Evolutionary conservation across 2,888 invertebrate genomes (phyloP).

Genomic region (Anthrax anthrax): DNA sequence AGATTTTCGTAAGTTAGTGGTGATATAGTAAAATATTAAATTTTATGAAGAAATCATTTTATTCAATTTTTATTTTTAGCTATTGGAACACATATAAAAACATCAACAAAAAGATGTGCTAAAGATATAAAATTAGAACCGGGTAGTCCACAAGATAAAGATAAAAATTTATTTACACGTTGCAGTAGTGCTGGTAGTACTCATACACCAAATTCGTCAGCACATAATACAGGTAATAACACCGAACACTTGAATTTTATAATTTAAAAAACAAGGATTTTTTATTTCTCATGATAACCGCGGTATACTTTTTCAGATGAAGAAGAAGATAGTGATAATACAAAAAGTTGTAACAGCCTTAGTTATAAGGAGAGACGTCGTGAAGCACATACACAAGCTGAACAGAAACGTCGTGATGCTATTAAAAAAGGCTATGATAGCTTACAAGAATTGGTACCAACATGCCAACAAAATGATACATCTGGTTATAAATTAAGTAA

Average conservation of each 20-base stretch:
- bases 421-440: conserved; percentile 96
- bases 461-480: conserved; percentile 83
- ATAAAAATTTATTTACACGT: conserved; percentile 46
- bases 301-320: conserved; percentile 33
- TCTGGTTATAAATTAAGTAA: conserved; percentile 91
- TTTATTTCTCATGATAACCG: neutral
- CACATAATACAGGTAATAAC: conserved; percentile 62
- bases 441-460: conserved; percentile 82
- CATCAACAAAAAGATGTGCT: neutral
- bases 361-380: conserved; percentile 87
- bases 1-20: conserved; percentile 7
- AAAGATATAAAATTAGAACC: conserved; percentile 37
- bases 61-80: neutral
- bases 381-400: conserved; percentile 92
- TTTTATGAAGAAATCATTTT: neutral
- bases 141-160: conserved; percentile 41
- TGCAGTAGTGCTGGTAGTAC: conserved; percentile 66
- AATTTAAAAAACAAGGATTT: neutral
- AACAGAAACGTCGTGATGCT: conserved; percentile 91
- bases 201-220: conserved; percentile 63
- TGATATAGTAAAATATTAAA: neutral
- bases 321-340: conserved; percentile 48
- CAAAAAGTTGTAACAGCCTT: conserved; percentile 43
- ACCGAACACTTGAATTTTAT: no score
- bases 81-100: neutral